A percentile compares a stretch with the other conserved stretches of the same genome.
Evolutionary conservation across 2,888 invertebrate species (phyloP).

Genomic region (Onthophagus sagittarius): DNA sequence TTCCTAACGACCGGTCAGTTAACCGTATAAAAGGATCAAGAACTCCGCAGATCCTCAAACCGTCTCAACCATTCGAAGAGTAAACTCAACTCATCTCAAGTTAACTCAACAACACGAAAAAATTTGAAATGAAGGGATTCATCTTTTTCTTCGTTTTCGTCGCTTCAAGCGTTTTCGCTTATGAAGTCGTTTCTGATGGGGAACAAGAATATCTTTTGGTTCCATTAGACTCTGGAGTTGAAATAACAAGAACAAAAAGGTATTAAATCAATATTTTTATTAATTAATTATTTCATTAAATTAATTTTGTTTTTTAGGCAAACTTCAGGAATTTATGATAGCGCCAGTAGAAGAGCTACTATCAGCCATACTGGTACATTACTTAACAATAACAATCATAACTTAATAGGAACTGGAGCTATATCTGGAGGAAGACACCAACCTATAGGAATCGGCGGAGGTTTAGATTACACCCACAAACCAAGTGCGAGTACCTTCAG

Average conservation of each 20-base stretch:
- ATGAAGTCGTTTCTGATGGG: not conserved
- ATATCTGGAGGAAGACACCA: not conserved
- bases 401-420: constrained; percentile 25
- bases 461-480: constrained; percentile 29
- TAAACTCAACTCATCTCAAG: too few relatives aligned
- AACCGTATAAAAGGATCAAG: not conserved
- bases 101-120: not conserved
- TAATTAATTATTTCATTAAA: not conserved
- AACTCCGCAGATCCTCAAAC: too few relatives aligned
- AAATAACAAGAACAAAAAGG: not conserved
- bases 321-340: constrained; percentile 3
- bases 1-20: not conserved
- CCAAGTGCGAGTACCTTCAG: constrained; percentile 21
- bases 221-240: not conserved
- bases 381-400: constrained; percentile 25
- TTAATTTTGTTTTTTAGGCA: constrained; percentile 16
- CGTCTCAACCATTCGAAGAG: not conserved
- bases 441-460: constrained; percentile 25
- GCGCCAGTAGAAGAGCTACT: not conserved
- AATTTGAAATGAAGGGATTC: constrained; percentile 4
- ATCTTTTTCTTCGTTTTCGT: not conserved
- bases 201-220: constrained; percentile 16
- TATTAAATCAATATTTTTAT: constrained; percentile 1
- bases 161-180: not conserved
- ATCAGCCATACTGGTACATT: constrained; percentile 26